Percentiles rank a stretch among this genome's conserved stretches.
Conservation (phyloP, 1,140 invertebrate species). For the Aphaenogaster ashmeadi region DNA sequence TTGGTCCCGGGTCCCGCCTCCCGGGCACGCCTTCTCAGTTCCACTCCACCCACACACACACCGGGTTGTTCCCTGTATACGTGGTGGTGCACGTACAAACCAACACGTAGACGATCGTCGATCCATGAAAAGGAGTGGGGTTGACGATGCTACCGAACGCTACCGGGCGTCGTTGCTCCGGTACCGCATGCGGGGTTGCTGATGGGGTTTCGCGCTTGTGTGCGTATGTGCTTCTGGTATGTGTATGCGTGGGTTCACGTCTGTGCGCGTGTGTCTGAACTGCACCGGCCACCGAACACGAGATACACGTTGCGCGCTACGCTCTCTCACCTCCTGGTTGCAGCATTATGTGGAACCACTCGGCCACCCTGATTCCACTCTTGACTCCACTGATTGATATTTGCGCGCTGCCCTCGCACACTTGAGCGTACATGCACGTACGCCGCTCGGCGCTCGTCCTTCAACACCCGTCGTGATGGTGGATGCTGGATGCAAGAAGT, state of each 20-base stretch:
- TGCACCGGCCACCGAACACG: conserved; percentile 65
- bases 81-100: conserved; percentile 35
- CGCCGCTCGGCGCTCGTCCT: conserved; percentile 26
- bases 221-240: conserved; percentile 35
- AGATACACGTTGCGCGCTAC: conserved; percentile 63
- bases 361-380: conserved; percentile 81
- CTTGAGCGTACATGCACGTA: conserved; percentile 67
- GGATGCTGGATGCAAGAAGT: background rate
- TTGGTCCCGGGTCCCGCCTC: conserved; percentile 78
- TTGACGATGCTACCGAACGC: conserved; percentile 28
- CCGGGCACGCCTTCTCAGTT: conserved; percentile 72
- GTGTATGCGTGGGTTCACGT: background rate
- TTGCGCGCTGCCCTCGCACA: conserved; percentile 68
- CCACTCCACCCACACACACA: conserved; percentile 71
- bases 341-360: conserved; percentile 81
- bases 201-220: conserved; percentile 55
- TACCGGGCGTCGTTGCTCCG: conserved; percentile 52
- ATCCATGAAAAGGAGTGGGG: conserved; percentile 36
- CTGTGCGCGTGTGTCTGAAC: conserved; percentile 21
- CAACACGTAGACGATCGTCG: conserved; percentile 54
- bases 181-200: conserved; percentile 53
- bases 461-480: conserved; percentile 34
- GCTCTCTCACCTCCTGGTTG: conserved; percentile 72
- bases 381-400: conserved; percentile 82
- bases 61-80: conserved; percentile 32